These are phyloP conservation scores for Thamnophis sirtalis DNA, from an alignment of 2,113 vertebrate species.

Conservation along the genomic window DNA sequence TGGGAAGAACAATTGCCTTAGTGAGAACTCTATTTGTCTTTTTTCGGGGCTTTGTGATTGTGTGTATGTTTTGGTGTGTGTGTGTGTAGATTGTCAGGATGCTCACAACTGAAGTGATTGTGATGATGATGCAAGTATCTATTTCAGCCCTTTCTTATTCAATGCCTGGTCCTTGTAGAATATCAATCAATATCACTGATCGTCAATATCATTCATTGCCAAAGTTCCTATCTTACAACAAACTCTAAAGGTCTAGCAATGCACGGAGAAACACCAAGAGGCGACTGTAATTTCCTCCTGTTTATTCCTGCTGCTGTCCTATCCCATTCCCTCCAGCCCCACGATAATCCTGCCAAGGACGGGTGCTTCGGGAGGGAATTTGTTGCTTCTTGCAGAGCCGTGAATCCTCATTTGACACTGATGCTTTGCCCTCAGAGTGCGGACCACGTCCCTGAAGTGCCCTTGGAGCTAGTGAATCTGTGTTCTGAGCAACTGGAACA, in stretches of 20 bases:
- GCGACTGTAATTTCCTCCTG: background rate
- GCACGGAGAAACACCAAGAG: background rate
- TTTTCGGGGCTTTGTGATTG: background rate
- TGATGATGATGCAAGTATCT: background rate
- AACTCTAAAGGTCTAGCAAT: background rate
- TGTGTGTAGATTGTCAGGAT: background rate
- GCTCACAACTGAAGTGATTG: background rate
- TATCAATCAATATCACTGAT: too few species aligned
- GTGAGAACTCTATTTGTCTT: background rate
- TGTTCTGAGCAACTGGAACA: slow-evolving; percentile 84
- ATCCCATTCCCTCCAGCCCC: too few species aligned
- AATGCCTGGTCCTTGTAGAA: background rate
- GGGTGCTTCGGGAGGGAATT: background rate
- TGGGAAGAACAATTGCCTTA: slow-evolving; percentile 4
- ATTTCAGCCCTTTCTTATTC: background rate
- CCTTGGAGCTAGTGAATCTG: slow-evolving; percentile 75
- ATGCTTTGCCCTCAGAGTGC: slow-evolving; percentile 74
- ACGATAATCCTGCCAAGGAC: background rate
- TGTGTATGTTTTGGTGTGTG: too few species aligned
- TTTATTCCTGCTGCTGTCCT: background rate
- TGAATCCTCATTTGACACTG: slow-evolving; percentile 8
- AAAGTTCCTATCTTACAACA: background rate
- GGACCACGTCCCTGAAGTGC: slow-evolving; percentile 85
- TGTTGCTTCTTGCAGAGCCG: background rate
- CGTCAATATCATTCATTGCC: background rate